Conservation (phyloP, 1,140 invertebrate genomes). For the Mycetomoellerius zeteki region DNA sequence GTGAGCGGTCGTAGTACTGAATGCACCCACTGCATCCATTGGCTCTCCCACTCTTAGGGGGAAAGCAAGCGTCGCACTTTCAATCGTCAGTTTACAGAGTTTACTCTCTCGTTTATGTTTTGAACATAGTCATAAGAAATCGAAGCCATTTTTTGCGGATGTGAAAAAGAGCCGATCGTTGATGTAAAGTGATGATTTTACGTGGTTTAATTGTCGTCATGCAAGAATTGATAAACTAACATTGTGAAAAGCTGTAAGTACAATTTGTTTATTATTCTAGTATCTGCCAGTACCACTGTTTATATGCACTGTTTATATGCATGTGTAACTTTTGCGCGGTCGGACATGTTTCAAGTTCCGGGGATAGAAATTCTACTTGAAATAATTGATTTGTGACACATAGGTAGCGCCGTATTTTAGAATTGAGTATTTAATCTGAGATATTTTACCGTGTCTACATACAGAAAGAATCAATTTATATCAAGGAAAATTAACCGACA, state of each 20-base stretch:
- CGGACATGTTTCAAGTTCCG: not conserved
- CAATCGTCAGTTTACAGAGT: not conserved
- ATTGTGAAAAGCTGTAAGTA: not conserved
- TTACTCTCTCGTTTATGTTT: not conserved
- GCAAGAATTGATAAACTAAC: not conserved
- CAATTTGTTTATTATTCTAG: not conserved
- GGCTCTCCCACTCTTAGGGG: too few species aligned
- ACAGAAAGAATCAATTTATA: not conserved
- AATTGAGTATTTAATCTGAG: not conserved
- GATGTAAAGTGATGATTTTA: constrained; percentile 2
- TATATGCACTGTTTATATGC: not conserved
- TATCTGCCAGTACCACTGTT: not conserved
- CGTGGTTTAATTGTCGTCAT: not conserved
- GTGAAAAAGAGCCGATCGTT: not conserved
- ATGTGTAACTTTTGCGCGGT: too few species aligned
- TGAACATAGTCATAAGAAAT: not conserved
- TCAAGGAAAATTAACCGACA: not conserved
- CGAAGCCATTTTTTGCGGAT: not conserved
- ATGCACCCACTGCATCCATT: too few species aligned
- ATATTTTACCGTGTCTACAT: not conserved
- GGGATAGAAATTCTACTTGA: not conserved
- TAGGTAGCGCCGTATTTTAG: not conserved
- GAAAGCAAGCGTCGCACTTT: not conserved
- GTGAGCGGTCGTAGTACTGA: too few species aligned
- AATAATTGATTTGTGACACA: not conserved